Conservation (phyloP, 1,140 invertebrate genomes). For the Meloidogyne hapla region DNA sequence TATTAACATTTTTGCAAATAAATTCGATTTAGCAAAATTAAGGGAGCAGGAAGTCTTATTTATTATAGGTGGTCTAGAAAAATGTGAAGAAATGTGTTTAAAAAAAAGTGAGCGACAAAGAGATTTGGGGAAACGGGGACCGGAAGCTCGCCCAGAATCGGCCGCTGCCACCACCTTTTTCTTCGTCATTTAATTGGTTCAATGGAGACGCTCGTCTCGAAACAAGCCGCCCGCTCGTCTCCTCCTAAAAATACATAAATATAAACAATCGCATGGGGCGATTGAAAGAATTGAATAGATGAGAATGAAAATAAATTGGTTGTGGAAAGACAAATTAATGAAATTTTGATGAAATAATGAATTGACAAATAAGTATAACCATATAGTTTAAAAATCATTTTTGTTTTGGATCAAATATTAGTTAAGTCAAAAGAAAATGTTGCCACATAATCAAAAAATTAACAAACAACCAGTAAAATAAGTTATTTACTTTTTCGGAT, state of each 20-base stretch:
- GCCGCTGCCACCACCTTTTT: not conserved
- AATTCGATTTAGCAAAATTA: not conserved
- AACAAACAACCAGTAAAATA: no score
- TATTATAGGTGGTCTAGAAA: not conserved
- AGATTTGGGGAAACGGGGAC: not conserved
- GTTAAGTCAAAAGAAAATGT: no score
- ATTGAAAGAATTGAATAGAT: not conserved
- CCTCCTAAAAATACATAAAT: not conserved
- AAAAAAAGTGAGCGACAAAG: not conserved
- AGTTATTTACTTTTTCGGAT: no score
- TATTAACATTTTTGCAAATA: no score
- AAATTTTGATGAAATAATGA: not conserved
- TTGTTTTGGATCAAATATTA: no score
- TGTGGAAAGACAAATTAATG: not conserved
- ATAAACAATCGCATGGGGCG: not conserved
- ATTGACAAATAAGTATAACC: no score
- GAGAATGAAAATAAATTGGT: not conserved
- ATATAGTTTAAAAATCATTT: no score
- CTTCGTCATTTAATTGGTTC: not conserved
- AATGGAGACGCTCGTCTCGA: not conserved
- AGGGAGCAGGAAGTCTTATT: no score
- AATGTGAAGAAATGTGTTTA: not conserved
- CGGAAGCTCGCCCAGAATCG: not conserved
- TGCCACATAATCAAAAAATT: no score
- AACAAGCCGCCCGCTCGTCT: not conserved